Evolutionary conservation across 1,140 invertebrate genomes (phyloP), one percentile per base, ranked within the genome.

Genomic region (Ctenoplectra terminalis): DNA sequence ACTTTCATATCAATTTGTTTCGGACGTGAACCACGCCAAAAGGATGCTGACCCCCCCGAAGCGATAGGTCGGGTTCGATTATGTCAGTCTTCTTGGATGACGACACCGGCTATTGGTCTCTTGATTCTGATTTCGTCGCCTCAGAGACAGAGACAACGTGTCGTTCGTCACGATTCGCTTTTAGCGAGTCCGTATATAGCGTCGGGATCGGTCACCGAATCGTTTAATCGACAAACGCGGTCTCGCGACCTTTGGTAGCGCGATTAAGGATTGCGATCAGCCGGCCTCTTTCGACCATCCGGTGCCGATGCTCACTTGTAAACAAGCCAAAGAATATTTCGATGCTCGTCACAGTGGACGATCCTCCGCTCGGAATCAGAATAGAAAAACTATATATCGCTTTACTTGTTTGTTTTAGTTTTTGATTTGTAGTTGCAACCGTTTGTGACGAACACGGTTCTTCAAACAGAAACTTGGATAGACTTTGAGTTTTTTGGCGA

Each of bases 31-130:
- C n/a, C n/a, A n/a, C n/a, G n/a, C n/a, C n/a, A n/a, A n/a, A n/a
- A n/a, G n/a, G n/a, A n/a, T 40, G 69, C 70, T 81, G 83, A 85
- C 83, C 70, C 46, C 77, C 71, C 23, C 29, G 76, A 81, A 74
- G 26, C 54, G 31, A 73, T 50, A 83, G 75, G 56, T 75, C 77
- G 29, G 20, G 54, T n/a, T 69, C 43, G 64, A 86, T 85, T 81
- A 85, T 76, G 48, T 67, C 77, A 86, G 58, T 64, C 71, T 37
- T 71, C 31, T 48, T 29, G 37, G 48, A 50, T 85, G 66, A 85
- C 71, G 54, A 29, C 48, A 67, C 61, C n/a, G 56, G 46, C 31
- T 58, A 52, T 80, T 56, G 70, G 64, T 84, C 43, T 83, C 29
- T 64, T 37, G 29, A 52, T 54, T 84, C 73, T 70, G 31, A 54